phyloP scores from a whole-genome alignment of 2,113 vertebrate genomes.

The Anoura caudifer region DNA sequence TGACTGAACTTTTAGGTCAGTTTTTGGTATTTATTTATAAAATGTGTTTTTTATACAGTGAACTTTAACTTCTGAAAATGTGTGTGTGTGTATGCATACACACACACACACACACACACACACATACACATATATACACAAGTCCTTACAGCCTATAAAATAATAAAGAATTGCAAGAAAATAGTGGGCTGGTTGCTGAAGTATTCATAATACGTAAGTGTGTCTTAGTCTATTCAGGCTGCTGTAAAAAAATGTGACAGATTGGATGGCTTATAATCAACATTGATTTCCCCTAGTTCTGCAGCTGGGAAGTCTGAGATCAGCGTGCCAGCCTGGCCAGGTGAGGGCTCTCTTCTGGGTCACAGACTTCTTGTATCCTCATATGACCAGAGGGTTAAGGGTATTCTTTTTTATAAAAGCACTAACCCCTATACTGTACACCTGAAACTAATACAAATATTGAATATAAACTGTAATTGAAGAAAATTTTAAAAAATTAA shows the following conservation, averaged over 20 bases:
- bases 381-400: background rate
- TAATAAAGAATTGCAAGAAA: background rate
- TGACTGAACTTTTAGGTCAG: background rate
- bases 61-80: background rate
- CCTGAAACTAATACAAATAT: background rate
- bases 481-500: background rate
- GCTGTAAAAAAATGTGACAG: background rate
- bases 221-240: background rate
- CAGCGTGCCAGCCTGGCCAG: background rate
- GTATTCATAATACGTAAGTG: background rate
- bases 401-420: background rate
- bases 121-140: background rate
- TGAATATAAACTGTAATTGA: background rate
- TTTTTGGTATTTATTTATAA: background rate
- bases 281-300: background rate
- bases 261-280: background rate
- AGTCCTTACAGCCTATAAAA: background rate
- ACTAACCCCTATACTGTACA: background rate
- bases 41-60: background rate
- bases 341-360: background rate
- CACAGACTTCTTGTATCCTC: background rate
- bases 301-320: background rate
- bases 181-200: background rate
- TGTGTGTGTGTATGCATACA: background rate
- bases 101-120: too few species aligned